Percentiles rank a stretch among this genome's conserved stretches.
phyloP scores from a whole-genome alignment of 2,113 vertebrate genomes.

The Tympanuchus pallidicinctus region DNA sequence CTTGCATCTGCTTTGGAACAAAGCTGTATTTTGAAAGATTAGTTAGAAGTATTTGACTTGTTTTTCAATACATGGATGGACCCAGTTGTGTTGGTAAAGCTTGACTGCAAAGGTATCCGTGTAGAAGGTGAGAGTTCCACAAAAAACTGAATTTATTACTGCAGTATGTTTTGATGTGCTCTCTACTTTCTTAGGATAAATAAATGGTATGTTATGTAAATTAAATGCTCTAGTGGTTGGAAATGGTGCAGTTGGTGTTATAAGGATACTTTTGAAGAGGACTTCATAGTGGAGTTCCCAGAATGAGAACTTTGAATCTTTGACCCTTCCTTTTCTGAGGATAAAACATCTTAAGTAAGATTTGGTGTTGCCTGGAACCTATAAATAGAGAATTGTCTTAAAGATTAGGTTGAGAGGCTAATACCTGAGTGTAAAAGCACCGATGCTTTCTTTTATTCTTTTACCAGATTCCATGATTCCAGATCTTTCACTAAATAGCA shows the following conservation, averaged over 20 bases:
- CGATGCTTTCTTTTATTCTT: slow-evolving; percentile 14
- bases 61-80: not conserved
- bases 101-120: not conserved
- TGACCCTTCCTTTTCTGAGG: not conserved
- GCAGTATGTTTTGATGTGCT: not conserved
- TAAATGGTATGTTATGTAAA: not conserved
- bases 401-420: slow-evolving; percentile 3
- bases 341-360: not conserved
- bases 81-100: not conserved
- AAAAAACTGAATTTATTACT: not conserved
- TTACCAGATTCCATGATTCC: not conserved
- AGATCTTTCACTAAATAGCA: not conserved
- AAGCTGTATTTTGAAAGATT: not conserved
- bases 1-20: not conserved
- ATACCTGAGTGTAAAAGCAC: not conserved
- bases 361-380: not conserved
- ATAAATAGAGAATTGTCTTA: not conserved
- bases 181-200: not conserved
- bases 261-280: not conserved
- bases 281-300: not conserved
- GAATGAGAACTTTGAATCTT: not conserved
- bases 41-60: not conserved
- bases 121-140: not conserved
- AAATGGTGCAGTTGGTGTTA: not conserved
- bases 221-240: not conserved